Evolutionary conservation across 2,113 vertebrate genomes (phyloP).

Genomic region (Mungos mungo): DNA sequence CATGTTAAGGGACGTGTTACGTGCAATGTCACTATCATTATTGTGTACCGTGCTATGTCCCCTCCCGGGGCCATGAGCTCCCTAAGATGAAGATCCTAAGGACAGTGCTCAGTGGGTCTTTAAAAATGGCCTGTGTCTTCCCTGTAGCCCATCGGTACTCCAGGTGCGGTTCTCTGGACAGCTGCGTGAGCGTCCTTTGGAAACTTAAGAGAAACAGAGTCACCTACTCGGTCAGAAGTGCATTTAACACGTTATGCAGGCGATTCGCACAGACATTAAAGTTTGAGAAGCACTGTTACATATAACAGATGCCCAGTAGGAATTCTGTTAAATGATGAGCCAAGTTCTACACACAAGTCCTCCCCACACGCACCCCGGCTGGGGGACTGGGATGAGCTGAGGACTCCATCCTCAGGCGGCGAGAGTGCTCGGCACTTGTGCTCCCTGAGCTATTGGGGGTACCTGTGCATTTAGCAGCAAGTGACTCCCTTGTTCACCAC

Average conservation of each 20-base stretch:
- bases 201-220: neutral
- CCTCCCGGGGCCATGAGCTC: neutral
- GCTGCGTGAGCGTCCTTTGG: neutral
- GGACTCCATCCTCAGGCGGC: too few species aligned
- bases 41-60: neutral
- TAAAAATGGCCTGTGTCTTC: neutral
- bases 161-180: neutral
- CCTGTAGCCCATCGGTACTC: too few species aligned
- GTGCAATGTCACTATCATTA: neutral
- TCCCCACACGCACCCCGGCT: neutral
- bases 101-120: neutral
- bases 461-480: neutral
- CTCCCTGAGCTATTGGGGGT: neutral
- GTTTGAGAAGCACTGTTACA: neutral
- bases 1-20: neutral
- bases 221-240: neutral
- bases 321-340: neutral
- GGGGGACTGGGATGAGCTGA: neutral
- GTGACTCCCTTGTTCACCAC: neutral
- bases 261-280: neutral
- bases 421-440: too few species aligned
- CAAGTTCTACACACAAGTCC: neutral
- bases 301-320: neutral
- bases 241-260: neutral
- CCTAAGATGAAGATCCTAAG: neutral